A percentile compares a stretch with the other conserved stretches of the same genome.
Conservation (phyloP, 1,140 invertebrate species). For the Lepidurus apus region DNA sequence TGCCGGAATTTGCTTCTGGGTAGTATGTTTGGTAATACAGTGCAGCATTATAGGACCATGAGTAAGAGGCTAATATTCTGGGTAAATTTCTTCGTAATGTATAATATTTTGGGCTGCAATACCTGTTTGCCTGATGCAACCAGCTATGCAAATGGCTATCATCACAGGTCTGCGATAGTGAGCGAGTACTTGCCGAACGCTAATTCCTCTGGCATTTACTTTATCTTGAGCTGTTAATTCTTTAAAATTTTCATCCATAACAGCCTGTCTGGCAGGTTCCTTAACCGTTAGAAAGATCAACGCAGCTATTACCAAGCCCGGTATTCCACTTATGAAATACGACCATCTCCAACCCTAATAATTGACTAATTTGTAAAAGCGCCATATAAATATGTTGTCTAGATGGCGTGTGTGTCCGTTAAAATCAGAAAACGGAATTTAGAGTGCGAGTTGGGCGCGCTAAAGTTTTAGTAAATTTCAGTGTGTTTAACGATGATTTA, state of each 20-base stretch:
- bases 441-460: too few species aligned
- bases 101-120: background rate
- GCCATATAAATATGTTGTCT: too few species aligned
- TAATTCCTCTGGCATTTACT: background rate
- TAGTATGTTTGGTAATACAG: slow-evolving; percentile 80
- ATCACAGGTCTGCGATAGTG: slow-evolving; percentile 69
- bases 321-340: slow-evolving; percentile 74
- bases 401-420: too few species aligned
- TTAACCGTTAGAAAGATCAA: slow-evolving; percentile 68
- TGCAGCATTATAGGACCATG: slow-evolving; percentile 83
- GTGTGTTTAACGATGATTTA: too few species aligned
- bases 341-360: slow-evolving; percentile 77
- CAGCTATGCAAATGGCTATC: slow-evolving; percentile 73
- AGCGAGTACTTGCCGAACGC: slow-evolving; percentile 37
- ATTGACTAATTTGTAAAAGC: background rate
- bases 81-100: background rate
- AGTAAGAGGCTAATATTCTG: slow-evolving; percentile 64
- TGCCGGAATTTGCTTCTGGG: slow-evolving; percentile 76
- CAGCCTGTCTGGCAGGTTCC: slow-evolving; percentile 67
- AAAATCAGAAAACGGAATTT: too few species aligned
- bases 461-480: too few species aligned
- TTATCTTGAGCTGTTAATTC: background rate
- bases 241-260: background rate
- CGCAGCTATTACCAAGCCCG: slow-evolving; percentile 66
- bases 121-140: slow-evolving; percentile 68